Percentiles rank a stretch among this genome's conserved stretches.
Evolutionary conservation across 2,113 vertebrate species (phyloP).

Genomic region (Sceloporus undulatus): DNA sequence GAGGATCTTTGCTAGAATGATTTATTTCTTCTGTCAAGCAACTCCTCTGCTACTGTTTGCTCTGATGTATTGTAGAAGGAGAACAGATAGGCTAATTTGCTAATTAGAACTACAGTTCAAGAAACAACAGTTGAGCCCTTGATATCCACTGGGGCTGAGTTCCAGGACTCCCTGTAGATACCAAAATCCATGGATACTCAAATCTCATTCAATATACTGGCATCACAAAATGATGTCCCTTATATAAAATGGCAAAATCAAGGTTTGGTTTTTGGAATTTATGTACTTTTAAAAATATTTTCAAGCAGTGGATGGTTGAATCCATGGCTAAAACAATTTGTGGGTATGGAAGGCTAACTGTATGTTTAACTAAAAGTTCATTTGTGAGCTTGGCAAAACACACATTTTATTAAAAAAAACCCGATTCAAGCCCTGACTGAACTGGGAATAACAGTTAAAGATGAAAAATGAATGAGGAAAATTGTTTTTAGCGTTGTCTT

Average conservation of each 20-base stretch:
- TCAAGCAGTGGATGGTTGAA: no score
- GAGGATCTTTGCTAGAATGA: slow-evolving; percentile 30
- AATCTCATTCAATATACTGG: no score
- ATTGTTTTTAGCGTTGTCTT: neutral
- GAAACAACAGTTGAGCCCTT: neutral
- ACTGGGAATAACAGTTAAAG: slow-evolving; percentile 27
- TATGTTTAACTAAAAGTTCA: neutral
- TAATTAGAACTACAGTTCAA: slow-evolving; percentile 31
- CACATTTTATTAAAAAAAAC: slow-evolving; percentile 32
- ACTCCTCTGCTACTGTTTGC: slow-evolving; percentile 7
- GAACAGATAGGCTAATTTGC: slow-evolving; percentile 28
- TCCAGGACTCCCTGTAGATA: no score
- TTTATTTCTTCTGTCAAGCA: slow-evolving; percentile 31
- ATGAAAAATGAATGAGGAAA: slow-evolving; percentile 24
- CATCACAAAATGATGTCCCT: no score
- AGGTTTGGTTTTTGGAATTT: no score
- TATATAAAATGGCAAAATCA: no score
- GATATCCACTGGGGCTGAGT: no score
- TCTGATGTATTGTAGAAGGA: neutral
- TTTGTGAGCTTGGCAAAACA: neutral
- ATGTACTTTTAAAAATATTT: no score
- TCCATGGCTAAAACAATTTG: no score
- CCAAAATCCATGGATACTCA: no score
- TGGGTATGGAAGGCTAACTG: no score
- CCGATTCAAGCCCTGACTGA: neutral